A percentile compares a stretch with the other conserved stretches of the same genome.
These are phyloP conservation scores for Pygoscelis adeliae DNA, from an alignment of 2,113 vertebrate species.

Conservation along the genomic window DNA sequence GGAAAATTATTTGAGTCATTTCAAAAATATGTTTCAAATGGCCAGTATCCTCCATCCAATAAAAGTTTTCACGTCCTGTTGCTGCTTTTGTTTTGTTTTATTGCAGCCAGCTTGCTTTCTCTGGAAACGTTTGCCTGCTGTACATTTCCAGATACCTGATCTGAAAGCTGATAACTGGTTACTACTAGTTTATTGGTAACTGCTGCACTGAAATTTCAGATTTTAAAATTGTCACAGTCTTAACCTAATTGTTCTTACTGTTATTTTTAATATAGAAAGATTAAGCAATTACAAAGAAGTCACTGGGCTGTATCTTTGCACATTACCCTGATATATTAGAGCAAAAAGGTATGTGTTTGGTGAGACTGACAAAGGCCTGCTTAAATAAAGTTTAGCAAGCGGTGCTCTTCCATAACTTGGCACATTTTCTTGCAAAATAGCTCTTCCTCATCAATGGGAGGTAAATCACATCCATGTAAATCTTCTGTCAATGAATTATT, in stretches of 20 bases:
- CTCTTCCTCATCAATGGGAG: background rate
- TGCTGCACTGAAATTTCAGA: background rate
- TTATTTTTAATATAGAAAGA: background rate
- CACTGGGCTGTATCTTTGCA: background rate
- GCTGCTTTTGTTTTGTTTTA: background rate
- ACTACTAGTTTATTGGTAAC: background rate
- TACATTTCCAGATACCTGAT: background rate
- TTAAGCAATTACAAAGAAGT: background rate
- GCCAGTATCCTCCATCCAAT: background rate
- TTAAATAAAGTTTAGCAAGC: background rate
- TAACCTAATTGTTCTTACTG: background rate
- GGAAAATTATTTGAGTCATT: background rate
- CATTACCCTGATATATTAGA: background rate
- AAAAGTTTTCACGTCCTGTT: background rate
- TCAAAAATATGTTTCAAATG: background rate
- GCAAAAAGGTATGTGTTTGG: background rate
- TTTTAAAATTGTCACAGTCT: background rate
- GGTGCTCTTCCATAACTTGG: background rate
- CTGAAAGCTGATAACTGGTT: background rate
- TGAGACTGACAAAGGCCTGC: background rate
- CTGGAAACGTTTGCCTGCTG: background rate
- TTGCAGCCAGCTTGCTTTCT: background rate
- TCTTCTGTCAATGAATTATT: background rate
- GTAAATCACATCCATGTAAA: background rate
- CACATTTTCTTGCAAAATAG: background rate